Evolutionary conservation across 1,140 invertebrate species (phyloP).

Genomic region (Zaprionus africanus): DNA sequence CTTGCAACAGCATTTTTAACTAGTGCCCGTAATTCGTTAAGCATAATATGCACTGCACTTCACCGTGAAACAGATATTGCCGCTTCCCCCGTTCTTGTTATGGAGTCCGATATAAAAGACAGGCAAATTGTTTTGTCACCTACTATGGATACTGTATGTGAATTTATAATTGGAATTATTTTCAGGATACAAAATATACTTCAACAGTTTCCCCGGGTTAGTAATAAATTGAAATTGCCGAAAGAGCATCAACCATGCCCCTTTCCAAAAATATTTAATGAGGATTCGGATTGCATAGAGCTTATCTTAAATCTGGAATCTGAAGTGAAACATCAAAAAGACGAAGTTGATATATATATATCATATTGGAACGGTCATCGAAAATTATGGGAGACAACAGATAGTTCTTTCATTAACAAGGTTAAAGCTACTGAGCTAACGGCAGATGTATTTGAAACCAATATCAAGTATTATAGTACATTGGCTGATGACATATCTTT

Average conservation of each 20-base stretch:
- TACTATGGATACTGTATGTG: constrained; percentile 87
- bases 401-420: constrained; percentile 89
- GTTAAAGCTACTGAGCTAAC: constrained; percentile 89
- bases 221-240: constrained; percentile 87
- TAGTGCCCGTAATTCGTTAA: constrained; percentile 90
- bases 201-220: constrained; percentile 86
- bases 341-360: constrained; percentile 87
- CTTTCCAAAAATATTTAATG: constrained; percentile 85
- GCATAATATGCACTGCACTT: constrained; percentile 89
- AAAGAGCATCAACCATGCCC: constrained; percentile 56
- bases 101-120: constrained; percentile 52
- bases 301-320: constrained; percentile 86
- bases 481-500: constrained; percentile 90
- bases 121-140: constrained; percentile 88
- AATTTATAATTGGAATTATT: constrained; percentile 85
- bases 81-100: constrained; percentile 88
- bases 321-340: constrained; percentile 86
- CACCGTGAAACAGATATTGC: constrained; percentile 91
- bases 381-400: constrained; percentile 93
- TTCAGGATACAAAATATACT: constrained; percentile 84
- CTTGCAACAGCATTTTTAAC: constrained; percentile 91
- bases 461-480: constrained; percentile 91
- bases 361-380: constrained; percentile 91
- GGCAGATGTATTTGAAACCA: constrained; percentile 90
- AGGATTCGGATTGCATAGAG: constrained; percentile 86